Conservation (phyloP, 2,113 vertebrate species). For the Nyctereutes procyonoides region DNA sequence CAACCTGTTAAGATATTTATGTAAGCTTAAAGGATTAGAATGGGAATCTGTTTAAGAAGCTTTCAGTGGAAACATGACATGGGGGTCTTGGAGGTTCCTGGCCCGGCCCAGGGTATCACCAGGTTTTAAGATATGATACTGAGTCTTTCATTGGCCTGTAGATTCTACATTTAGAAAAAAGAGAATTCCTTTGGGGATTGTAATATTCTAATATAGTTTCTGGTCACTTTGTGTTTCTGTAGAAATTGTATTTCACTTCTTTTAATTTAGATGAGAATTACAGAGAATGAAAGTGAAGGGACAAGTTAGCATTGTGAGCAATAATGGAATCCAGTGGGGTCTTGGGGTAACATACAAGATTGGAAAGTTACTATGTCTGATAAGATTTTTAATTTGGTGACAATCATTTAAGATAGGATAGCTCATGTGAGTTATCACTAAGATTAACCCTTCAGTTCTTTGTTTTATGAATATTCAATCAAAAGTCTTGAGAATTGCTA, state of each 20-base stretch:
- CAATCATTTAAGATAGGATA: neutral
- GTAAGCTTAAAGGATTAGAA: neutral
- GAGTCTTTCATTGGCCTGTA: neutral
- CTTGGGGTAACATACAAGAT: neutral
- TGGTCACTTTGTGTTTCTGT: neutral
- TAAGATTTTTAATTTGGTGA: constrained; percentile 35
- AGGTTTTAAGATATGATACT: neutral
- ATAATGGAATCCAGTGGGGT: neutral
- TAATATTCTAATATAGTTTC: neutral
- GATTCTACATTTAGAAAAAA: constrained; percentile 1
- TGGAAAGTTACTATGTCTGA: neutral
- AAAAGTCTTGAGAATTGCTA: neutral
- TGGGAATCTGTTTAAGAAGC: neutral
- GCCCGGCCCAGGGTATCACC: neutral
- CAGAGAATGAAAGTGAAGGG: neutral
- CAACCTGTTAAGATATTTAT: constrained; percentile 3
- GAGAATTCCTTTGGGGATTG: neutral
- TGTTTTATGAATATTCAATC: neutral
- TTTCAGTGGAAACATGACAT: neutral
- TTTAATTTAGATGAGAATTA: neutral
- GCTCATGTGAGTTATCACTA: neutral
- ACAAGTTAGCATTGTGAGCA: constrained; percentile 7
- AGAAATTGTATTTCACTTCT: neutral
- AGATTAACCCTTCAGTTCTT: neutral
- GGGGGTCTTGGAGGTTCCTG: neutral